Conservation (phyloP, 2,888 invertebrate genomes). For the Agrilus mali region DNA sequence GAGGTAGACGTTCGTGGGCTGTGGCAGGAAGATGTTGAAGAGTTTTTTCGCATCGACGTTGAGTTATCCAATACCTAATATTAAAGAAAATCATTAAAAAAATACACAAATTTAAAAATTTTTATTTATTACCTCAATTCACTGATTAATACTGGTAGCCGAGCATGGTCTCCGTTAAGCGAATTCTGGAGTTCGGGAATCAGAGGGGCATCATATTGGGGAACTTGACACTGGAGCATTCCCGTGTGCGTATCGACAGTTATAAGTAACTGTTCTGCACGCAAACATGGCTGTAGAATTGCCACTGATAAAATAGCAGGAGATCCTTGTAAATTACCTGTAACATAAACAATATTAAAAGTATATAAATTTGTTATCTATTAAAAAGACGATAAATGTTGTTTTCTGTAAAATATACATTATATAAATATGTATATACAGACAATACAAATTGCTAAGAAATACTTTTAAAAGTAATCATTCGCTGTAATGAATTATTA, state of each 20-base stretch:
- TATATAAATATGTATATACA: neutral
- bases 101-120: constrained; percentile 1
- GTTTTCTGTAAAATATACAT: neutral
- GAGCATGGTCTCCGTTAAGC: constrained; percentile 59
- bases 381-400: neutral
- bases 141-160: constrained; percentile 52
- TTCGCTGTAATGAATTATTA: constrained; percentile 11
- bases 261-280: constrained; percentile 84
- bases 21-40: constrained; percentile 86
- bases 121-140: constrained; percentile 38
- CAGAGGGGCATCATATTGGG: constrained; percentile 75
- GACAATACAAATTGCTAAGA: neutral
- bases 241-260: constrained; percentile 93
- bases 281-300: constrained; percentile 75
- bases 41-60: constrained; percentile 87
- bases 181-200: constrained; percentile 72
- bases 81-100: neutral
- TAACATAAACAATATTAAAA: neutral
- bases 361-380: neutral
- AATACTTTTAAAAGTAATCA: constrained; percentile 1
- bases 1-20: constrained; percentile 71
- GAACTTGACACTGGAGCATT: constrained; percentile 80
- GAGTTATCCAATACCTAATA: constrained; percentile 75
- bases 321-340: constrained; percentile 78
- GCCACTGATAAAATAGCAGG: constrained; percentile 88